phyloP scores from a whole-genome alignment of 2,888 invertebrate genomes.

The Lordiphosa andalusiaca region DNA sequence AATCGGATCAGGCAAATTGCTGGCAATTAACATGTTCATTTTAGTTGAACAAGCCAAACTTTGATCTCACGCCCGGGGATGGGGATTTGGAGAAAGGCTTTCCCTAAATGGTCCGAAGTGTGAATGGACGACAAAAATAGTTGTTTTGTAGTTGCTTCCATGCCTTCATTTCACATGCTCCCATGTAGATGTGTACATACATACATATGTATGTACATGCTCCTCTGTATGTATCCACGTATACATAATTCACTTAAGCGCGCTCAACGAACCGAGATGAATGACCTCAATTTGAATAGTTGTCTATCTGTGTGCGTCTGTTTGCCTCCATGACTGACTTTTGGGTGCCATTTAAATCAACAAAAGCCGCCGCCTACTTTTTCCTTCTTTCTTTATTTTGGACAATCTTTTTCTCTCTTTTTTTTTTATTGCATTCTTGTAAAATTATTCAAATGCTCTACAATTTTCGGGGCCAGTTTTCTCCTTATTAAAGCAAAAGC shows the following conservation, averaged over 20 bases:
- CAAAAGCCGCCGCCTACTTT: constrained; percentile 64
- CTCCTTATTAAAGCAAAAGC: constrained; percentile 45
- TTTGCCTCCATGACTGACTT: constrained; percentile 1
- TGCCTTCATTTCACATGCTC: constrained; percentile 31
- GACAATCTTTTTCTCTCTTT: constrained; percentile 38
- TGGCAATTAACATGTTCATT: constrained; percentile 64
- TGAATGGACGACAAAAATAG: constrained; percentile 10
- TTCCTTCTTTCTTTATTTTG: constrained; percentile 23
- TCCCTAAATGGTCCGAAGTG: constrained; percentile 5
- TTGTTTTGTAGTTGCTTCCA: constrained; percentile 1
- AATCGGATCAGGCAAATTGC: constrained; percentile 52
- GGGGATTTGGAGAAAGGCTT: constrained; percentile 33
- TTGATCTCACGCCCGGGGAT: too few relatives aligned
- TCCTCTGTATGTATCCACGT: constrained; percentile 11
- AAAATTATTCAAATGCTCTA: constrained; percentile 73
- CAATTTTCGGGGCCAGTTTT: constrained; percentile 73
- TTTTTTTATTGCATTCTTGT: constrained; percentile 70
- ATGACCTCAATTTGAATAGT: constrained; percentile 75
- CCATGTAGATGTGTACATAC: too few relatives aligned
- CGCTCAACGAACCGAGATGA: constrained; percentile 77
- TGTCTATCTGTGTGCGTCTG: constrained; percentile 39
- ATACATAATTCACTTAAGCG: constrained; percentile 75
- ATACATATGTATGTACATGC: too few relatives aligned
- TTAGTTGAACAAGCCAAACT: constrained; percentile 10
- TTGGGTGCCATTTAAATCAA: constrained; percentile 70